Evolutionary conservation across 2,797 vertebrate species (phyloP).

Genomic region (Myotis planiceps): DNA sequence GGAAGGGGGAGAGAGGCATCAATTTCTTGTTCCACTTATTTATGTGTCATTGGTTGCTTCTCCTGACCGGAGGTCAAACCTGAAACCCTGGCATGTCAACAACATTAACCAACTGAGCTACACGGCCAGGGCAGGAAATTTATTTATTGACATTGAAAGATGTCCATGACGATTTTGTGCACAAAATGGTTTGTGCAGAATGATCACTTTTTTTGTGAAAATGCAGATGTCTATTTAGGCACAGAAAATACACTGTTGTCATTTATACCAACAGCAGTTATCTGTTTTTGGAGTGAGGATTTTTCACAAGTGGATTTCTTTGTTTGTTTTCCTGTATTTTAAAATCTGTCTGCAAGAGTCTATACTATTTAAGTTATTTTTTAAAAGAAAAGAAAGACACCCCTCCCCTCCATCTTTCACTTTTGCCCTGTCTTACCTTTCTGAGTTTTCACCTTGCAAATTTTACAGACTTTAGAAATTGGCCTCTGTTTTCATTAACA

Average conservation of each 20-base stretch:
- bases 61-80: background rate
- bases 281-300: background rate
- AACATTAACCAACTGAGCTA: background rate
- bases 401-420: background rate
- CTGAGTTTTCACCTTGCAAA: background rate
- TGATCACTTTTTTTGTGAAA: background rate
- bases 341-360: background rate
- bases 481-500: background rate
- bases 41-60: background rate
- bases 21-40: background rate
- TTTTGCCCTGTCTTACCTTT: background rate
- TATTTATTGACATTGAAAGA: background rate
- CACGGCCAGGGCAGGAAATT: background rate
- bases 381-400: background rate
- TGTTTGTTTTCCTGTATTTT: background rate
- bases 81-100: background rate
- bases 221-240: background rate
- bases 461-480: background rate
- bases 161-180: rapidly evolving
- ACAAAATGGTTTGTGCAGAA: background rate
- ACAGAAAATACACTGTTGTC: background rate
- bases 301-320: background rate
- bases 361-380: background rate
- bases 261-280: background rate
- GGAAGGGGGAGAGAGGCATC: background rate